Evolutionary conservation across 2,888 invertebrate genomes (phyloP).

Genomic region (Acleris sparsana): DNA sequence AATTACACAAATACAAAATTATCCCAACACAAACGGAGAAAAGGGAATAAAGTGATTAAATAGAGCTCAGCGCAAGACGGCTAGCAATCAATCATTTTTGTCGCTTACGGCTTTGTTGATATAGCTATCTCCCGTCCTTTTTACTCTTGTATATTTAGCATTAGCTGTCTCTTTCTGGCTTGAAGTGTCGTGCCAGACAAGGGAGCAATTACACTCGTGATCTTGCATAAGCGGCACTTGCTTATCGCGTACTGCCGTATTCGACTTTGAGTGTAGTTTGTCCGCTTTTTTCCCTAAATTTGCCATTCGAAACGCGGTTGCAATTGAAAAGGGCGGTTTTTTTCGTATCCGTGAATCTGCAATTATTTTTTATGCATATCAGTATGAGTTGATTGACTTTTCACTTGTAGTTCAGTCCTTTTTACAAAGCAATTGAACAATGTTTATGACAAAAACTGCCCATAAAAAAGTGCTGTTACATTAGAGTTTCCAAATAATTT

Average conservation of each 20-base stretch:
- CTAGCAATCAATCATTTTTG: constrained; percentile 84
- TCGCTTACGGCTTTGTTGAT: constrained; percentile 78
- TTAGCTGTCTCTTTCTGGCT: constrained; percentile 71
- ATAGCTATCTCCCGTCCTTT: constrained; percentile 60
- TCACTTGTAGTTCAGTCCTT: too few species aligned
- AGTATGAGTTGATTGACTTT: too few species aligned
- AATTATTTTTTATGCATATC: too few species aligned
- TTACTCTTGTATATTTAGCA: constrained; percentile 51
- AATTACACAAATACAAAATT: constrained; percentile 83
- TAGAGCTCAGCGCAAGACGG: constrained; percentile 83
- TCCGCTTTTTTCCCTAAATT: constrained; percentile 78
- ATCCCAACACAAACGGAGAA: constrained; percentile 83
- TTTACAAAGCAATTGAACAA: too few species aligned
- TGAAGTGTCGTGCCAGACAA: constrained; percentile 82
- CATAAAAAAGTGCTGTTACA: too few species aligned
- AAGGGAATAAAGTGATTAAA: constrained; percentile 85
- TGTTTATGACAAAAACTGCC: too few species aligned
- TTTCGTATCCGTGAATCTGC: constrained; percentile 43
- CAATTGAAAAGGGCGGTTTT: constrained; percentile 62
- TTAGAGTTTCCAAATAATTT: too few species aligned
- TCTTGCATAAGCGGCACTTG: constrained; percentile 84
- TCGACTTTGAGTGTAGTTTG: constrained; percentile 79
- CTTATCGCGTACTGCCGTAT: constrained; percentile 81
- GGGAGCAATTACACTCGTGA: constrained; percentile 85
- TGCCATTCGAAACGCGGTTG: constrained; percentile 77